These are phyloP conservation scores for Oreotrochilus melanogaster DNA, from an alignment of 2,113 vertebrate species.

Conservation along the genomic window DNA sequence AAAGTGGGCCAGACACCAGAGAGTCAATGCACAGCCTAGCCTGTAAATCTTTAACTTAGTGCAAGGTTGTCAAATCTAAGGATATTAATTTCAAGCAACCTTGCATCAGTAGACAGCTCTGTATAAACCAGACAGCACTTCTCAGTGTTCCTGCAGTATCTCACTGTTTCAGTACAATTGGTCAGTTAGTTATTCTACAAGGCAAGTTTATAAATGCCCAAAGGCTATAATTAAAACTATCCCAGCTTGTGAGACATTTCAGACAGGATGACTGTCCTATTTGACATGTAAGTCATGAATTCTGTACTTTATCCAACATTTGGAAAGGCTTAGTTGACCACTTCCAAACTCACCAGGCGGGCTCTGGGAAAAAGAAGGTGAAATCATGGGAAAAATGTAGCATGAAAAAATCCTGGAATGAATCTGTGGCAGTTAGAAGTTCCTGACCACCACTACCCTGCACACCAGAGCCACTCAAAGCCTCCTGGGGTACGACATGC, in stretches of 20 bases:
- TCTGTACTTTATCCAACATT: neutral
- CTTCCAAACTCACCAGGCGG: constrained; percentile 33
- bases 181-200: neutral
- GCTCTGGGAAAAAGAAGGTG: constrained; percentile 52
- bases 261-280: neutral
- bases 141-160: neutral
- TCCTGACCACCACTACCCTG: neutral
- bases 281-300: constrained; percentile 15
- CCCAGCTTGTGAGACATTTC: neutral
- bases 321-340: neutral
- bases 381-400: constrained; percentile 47
- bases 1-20: neutral
- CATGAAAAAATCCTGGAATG: neutral
- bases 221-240: constrained; percentile 10
- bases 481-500: neutral
- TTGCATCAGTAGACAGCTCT: neutral
- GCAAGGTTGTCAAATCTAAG: neutral
- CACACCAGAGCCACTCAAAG: neutral
- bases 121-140: neutral
- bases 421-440: neutral
- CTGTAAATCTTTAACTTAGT: neutral
- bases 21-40: neutral
- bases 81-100: neutral
- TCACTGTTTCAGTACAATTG: neutral
- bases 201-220: constrained; percentile 7